These are phyloP conservation scores for Omphaloscelis lunosa DNA, from an alignment of 2,888 invertebrate genomes.

Conservation along the genomic window DNA sequence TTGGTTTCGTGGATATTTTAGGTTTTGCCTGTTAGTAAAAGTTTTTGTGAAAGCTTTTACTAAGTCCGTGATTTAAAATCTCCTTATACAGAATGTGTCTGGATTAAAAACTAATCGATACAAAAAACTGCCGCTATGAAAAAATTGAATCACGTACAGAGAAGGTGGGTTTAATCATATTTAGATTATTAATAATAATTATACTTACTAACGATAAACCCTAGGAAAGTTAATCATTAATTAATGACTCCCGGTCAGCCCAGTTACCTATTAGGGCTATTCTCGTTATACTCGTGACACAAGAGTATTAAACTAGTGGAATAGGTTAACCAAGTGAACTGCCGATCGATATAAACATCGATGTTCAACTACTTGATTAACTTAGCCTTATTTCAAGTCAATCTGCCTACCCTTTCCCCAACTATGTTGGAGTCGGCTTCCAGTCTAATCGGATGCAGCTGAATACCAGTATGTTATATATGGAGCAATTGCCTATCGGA, in stretches of 20 bases:
- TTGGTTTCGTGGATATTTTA: slow-evolving; percentile 27
- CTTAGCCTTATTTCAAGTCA: background rate
- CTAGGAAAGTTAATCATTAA: background rate
- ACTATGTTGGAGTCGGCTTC: no score
- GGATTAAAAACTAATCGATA: background rate
- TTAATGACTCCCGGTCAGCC: background rate
- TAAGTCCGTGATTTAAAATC: background rate
- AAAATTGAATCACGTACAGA: background rate
- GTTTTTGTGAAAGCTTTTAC: slow-evolving; percentile 17
- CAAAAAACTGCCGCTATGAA: background rate
- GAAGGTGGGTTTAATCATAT: no score
- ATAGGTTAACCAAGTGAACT: background rate
- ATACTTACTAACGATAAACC: background rate
- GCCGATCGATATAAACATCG: background rate
- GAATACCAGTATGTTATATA: no score
- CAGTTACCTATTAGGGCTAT: background rate
- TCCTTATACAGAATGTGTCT: background rate
- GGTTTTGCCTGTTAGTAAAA: background rate
- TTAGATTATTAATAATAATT: no score
- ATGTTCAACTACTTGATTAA: background rate
- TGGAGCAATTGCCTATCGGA: no score
- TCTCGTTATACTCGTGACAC: background rate
- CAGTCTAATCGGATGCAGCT: no score
- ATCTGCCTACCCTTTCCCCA: no score
- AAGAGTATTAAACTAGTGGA: background rate